phyloP scores from a whole-genome alignment of 2,797 vertebrate species.

The Vultur gryphus region DNA sequence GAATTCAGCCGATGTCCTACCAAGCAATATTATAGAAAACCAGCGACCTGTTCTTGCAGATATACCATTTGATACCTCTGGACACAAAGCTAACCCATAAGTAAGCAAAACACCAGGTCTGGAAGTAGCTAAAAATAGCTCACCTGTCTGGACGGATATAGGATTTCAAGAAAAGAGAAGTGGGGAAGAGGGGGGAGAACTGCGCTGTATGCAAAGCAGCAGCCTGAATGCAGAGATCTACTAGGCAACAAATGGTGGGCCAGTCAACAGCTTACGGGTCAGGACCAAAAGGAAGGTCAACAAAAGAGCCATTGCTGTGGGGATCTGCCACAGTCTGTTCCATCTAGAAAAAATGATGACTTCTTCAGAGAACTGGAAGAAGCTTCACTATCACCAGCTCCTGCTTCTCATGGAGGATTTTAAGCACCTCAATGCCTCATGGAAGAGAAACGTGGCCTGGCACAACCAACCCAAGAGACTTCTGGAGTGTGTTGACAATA shows the following conservation, averaged over 20 bases:
- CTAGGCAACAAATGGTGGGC: background rate
- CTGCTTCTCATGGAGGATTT: background rate
- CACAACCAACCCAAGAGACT: background rate
- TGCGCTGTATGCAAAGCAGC: background rate
- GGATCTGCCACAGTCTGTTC: background rate
- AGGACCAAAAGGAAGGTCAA: background rate
- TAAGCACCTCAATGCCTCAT: background rate
- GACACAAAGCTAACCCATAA: background rate
- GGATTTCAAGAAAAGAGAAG: background rate
- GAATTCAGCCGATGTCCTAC: background rate
- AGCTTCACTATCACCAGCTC: background rate
- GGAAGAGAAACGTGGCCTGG: background rate
- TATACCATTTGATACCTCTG: background rate
- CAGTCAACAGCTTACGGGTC: background rate
- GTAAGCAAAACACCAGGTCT: background rate
- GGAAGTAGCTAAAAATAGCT: background rate
- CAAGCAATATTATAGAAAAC: background rate
- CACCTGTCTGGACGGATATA: background rate
- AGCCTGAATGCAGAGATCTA: background rate
- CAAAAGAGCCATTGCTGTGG: background rate
- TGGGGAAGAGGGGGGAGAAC: background rate
- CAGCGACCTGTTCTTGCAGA: background rate
- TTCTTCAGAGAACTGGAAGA: background rate
- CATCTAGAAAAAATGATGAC: accelerated
- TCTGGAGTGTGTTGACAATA: background rate